Percentiles rank a stretch among this genome's conserved stretches.
phyloP scores from a whole-genome alignment of 2,113 vertebrate species.

The Mormoops blainvillei region DNA sequence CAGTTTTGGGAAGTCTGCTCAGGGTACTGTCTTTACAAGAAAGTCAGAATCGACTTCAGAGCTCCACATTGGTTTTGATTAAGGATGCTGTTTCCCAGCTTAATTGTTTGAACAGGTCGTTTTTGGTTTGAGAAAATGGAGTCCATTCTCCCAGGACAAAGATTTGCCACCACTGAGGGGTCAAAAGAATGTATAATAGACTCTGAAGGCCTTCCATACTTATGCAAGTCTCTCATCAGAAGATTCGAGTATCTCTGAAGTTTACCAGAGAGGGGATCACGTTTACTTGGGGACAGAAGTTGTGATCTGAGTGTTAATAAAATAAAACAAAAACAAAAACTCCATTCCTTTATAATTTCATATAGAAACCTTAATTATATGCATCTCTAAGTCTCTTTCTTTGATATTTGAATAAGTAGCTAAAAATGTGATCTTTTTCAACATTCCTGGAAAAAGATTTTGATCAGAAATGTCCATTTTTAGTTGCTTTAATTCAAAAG shows the following conservation, averaged over 20 bases:
- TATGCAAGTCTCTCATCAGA: neutral
- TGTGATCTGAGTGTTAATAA: neutral
- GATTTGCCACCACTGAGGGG: neutral
- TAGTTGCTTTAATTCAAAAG: conserved; percentile 2
- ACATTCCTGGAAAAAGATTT: neutral
- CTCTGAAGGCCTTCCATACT: neutral
- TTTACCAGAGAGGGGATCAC: neutral
- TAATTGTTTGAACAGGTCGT: neutral
- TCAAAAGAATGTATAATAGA: neutral
- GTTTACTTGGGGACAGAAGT: neutral
- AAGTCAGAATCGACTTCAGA: neutral
- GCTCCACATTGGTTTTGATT: neutral
- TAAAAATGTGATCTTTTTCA: neutral
- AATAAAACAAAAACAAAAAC: neutral
- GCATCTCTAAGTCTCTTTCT: neutral
- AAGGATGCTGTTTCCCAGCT: neutral
- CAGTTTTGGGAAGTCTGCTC: neutral
- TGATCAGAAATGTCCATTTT: neutral
- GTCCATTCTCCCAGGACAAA: neutral
- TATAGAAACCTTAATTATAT: neutral
- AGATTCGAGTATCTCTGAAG: neutral
- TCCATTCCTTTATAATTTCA: neutral
- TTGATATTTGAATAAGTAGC: neutral
- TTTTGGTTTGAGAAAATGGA: neutral
- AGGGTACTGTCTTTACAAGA: neutral